A percentile compares a stretch with the other conserved stretches of the same genome.
Conservation (phyloP, 92 coral and sea anemone species). For the Hydrozoanthus gracilis region DNA sequence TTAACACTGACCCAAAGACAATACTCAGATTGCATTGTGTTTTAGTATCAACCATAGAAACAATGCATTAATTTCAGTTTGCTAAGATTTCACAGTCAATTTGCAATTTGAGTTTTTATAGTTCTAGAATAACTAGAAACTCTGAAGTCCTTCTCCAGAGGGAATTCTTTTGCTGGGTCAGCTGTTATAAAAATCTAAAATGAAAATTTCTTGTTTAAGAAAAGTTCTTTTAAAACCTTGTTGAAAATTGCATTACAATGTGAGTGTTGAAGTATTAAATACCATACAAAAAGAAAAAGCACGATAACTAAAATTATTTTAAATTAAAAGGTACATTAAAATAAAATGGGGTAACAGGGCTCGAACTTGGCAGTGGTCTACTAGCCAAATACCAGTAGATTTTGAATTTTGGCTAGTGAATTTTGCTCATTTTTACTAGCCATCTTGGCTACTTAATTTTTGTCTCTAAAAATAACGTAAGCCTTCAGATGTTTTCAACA, state of each 20-base stretch:
- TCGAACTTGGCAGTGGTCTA: conserved; percentile 1
- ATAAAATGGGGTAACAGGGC: not conserved
- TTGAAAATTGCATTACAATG: conserved; percentile 2
- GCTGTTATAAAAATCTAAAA: not conserved
- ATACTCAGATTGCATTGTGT: not conserved
- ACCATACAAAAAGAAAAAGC: not conserved
- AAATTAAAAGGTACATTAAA: conserved; percentile 28
- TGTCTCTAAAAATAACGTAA: conserved; percentile 41
- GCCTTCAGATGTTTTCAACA: conserved; percentile 37
- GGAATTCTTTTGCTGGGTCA: not conserved
- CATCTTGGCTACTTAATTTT: conserved; percentile 53
- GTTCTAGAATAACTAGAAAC: not conserved
- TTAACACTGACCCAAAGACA: conserved; percentile 29
- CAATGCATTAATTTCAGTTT: not conserved
- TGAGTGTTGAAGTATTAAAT: conserved; percentile 5
- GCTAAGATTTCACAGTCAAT: conserved; percentile 3
- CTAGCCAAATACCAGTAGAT: too few relatives aligned
- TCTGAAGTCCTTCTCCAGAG: not conserved
- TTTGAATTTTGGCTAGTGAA: not conserved
- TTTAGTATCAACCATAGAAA: conserved; percentile 23
- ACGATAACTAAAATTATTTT: conserved; percentile 4
- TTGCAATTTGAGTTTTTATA: conserved; percentile 14
- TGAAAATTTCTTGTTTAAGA: conserved; percentile 8
- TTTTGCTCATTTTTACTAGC: conserved; percentile 29
- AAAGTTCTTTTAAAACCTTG: not conserved